Base-by-base conservation (phyloP, 2,113 vertebrate species). In the Hirundichthys speculiger region DNA sequence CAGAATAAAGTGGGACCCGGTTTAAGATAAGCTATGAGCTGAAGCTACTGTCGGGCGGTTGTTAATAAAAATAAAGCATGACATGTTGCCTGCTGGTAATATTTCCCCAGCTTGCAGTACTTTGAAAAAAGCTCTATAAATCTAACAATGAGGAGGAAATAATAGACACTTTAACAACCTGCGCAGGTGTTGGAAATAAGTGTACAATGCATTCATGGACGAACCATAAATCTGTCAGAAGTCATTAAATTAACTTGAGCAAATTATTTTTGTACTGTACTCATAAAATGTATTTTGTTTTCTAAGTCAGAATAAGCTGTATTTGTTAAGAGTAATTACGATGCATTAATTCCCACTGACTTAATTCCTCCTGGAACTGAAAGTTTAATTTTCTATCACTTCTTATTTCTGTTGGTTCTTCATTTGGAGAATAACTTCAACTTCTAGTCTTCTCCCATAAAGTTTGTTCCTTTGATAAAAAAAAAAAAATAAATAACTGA, bases 21-120 rank as follows among this genome's bases (percentile, higher is more conserved):
- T 71, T 73, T 71, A 58, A 82, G 71, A 69, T 40, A 57, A 53
- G 69, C 43, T 65, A 18, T 64, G 62, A 57, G 63, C 18, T 54
- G 13, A 48, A 68, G 58, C 56, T 21, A 24, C 15, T 54, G 60
- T 38, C 51, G 19, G 42, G 24, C 56, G 50, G 13, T 15, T 73
- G 38, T 42, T 43, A 45, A 49, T 56, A 30, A 61, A 52, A 43
- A 64, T 66, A 10, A 19, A 19, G n/a, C 30, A 41, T 38, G 18
- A 11, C n/a, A 8, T 9, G n/a, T 47, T 42, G 27, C 39, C 48
- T 19, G 50, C 34, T 58, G 53, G 64, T 60, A 56, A 60, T 59
- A 13, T 18, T 9, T 59, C 21, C 18, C 50, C 63, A 64, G 39
- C 20, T 47, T 2, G 54, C 48, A 71, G n/a, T 18, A 46, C 30